Evolutionary conservation across 2,888 invertebrate species (phyloP), one percentile per base, ranked within the genome.

Genomic region (Drosophila maculinotata): DNA sequence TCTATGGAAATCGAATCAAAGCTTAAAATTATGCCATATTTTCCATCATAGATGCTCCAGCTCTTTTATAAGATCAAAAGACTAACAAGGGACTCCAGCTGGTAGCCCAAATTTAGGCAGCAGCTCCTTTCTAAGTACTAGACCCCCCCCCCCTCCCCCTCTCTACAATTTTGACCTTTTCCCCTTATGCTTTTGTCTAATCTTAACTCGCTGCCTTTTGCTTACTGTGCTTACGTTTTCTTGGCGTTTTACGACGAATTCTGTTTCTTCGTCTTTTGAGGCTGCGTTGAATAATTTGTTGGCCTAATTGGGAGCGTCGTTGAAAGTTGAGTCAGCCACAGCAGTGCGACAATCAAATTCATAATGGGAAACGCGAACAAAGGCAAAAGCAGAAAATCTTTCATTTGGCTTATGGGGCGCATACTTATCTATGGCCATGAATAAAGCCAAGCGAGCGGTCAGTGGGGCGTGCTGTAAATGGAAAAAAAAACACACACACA

Each of bases 221-320:
- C 36, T 35, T 36, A 36, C 25, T 26, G 30, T 36, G 45, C 45
- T 26, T 31, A 15, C 9, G 26, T 31, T 39, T 26, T 20, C 14
- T 23, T 10, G 10, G 15, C 10, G 12, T 31, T 57, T 26, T n/a
- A n/a, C 26, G 12, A 6, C 23, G 42, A 44, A 15, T 20, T 14
- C 6, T 30, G 10, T 15, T 15, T 25, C 30, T 17, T 25, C 4
- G 10, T 3, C 1, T 17, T 25, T 35, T 35, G 41, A 8, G 14
- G 10, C 14, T 1, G 35, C 20, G 23, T 15, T 62, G 68, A 60
- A 75, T 70, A 68, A 70, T 76, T 76, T 71, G 45, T 31, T 76
- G 69, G 79, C 72, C 72, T 63, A 76, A 69, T 71, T 76, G 68
- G 68, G 20, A 60, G 41, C 28, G 48, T 15, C 36, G 58, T 59